Conservation (phyloP, 2,113 vertebrate genomes). For the Cavia porcellus region DNA sequence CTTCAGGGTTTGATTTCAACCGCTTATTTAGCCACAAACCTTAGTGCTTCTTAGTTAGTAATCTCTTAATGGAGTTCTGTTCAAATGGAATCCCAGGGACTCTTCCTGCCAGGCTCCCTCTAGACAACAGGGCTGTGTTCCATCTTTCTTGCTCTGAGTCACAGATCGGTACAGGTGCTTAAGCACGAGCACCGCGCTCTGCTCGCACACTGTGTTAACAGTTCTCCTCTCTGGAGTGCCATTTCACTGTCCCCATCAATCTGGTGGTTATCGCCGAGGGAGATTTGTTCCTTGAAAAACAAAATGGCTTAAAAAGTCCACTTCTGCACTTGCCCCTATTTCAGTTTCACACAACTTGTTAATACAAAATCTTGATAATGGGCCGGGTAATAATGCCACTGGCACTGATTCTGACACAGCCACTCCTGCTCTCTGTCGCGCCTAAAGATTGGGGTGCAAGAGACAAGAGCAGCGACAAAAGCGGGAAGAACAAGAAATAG, state of each 20-base stretch:
- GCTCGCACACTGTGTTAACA: slow-evolving; percentile 69
- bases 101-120: slow-evolving; percentile 32
- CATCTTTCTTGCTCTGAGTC: slow-evolving; percentile 71
- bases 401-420: not conserved
- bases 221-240: slow-evolving; percentile 62
- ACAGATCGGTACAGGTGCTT: slow-evolving; percentile 61
- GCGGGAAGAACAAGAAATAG: not conserved
- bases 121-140: slow-evolving; percentile 68
- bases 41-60: slow-evolving; percentile 70
- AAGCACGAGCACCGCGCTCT: slow-evolving; percentile 61
- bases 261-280: slow-evolving; percentile 78
- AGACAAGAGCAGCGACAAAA: not conserved
- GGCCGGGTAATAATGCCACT: not conserved
- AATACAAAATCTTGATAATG: not conserved
- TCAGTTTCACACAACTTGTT: slow-evolving; percentile 61
- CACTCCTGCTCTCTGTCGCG: not conserved
- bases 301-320: slow-evolving; percentile 79
- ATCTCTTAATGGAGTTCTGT: slow-evolving; percentile 77
- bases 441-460: not conserved
- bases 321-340: slow-evolving; percentile 62
- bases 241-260: slow-evolving; percentile 76
- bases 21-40: slow-evolving; percentile 70
- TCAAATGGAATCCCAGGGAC: slow-evolving; percentile 67
- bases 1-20: slow-evolving; percentile 76
- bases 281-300: slow-evolving; percentile 84